phyloP scores from a whole-genome alignment of 2,888 invertebrate species.

The Oscheius sp. region DNA sequence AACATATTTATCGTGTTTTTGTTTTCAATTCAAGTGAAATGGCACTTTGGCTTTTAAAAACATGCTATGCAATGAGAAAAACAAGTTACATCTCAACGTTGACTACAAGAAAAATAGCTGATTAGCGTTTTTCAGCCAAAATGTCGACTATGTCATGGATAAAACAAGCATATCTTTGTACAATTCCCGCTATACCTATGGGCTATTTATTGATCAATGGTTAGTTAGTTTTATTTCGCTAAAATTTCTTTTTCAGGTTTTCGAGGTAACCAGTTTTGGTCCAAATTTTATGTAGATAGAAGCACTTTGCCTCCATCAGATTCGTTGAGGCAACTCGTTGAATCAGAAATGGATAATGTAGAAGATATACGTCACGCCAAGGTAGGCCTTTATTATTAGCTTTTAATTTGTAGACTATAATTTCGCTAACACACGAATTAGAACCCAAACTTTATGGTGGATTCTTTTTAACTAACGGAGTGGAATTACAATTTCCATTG shows the following conservation, averaged over 20 bases:
- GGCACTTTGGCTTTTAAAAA: no score
- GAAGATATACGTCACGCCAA: slow-evolving; percentile 40
- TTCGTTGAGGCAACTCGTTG: slow-evolving; percentile 51
- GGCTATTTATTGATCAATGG: slow-evolving; percentile 54
- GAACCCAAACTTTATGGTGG: slow-evolving; percentile 55
- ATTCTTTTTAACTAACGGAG: slow-evolving; percentile 50
- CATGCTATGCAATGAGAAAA: no score
- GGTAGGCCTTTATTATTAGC: slow-evolving; percentile 23
- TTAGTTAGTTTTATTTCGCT: slow-evolving; percentile 28
- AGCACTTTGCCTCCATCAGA: slow-evolving; percentile 43
- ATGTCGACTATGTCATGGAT: slow-evolving; percentile 28
- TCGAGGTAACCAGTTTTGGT: slow-evolving; percentile 52
- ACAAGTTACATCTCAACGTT: no score
- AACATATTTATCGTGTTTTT: no score
- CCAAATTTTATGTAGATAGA: slow-evolving; percentile 45
- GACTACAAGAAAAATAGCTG: no score
- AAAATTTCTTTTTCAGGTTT: slow-evolving; percentile 33
- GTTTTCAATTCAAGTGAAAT: no score
- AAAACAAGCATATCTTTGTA: slow-evolving; percentile 45
- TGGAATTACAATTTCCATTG: slow-evolving; percentile 55
- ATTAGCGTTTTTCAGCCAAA: background rate
- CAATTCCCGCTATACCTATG: slow-evolving; percentile 49
- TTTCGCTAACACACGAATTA: slow-evolving; percentile 48
- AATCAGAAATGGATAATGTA: slow-evolving; percentile 49
- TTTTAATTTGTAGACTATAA: slow-evolving; percentile 32